These are phyloP conservation scores for Toxostoma redivivum DNA, from an alignment of 2,113 vertebrate genomes.

Conservation along the genomic window DNA sequence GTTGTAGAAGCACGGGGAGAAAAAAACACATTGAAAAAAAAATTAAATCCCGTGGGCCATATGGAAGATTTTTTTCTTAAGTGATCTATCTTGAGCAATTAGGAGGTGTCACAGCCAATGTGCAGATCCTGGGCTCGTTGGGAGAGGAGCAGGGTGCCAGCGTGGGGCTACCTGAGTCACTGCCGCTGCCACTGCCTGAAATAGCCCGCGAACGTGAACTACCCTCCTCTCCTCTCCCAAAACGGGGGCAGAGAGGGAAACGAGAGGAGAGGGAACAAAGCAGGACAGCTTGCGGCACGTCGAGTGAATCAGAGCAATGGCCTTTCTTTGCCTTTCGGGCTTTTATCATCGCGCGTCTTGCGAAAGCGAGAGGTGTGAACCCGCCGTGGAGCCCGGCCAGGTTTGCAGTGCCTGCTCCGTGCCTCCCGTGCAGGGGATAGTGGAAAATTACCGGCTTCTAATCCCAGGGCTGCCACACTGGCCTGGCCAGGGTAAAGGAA, in stretches of 20 bases:
- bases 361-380: slow-evolving; percentile 51
- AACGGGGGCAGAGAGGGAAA: neutral
- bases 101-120: neutral
- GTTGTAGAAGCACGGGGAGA: slow-evolving; percentile 26
- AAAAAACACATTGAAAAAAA: neutral
- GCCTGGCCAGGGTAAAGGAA: neutral
- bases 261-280: neutral
- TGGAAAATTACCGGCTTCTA: slow-evolving; percentile 47
- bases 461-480: neutral
- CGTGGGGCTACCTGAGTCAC: neutral
- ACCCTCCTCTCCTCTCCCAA: neutral
- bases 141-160: neutral
- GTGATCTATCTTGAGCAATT: slow-evolving; percentile 56
- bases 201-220: neutral
- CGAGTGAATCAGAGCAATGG: slow-evolving; percentile 35
- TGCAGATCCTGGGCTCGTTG: neutral
- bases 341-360: neutral
- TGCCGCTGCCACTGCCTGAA: neutral
- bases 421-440: neutral
- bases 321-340: slow-evolving; percentile 44
- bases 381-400: slow-evolving; percentile 33
- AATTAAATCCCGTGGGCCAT: slow-evolving; percentile 34
- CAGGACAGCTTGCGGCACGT: slow-evolving; percentile 24
- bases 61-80: slow-evolving; percentile 57
- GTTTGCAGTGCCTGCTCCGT: neutral